Base-by-base conservation (phyloP, 2,797 vertebrate species). In the Ctenochaetus hawaiiensis region DNA sequence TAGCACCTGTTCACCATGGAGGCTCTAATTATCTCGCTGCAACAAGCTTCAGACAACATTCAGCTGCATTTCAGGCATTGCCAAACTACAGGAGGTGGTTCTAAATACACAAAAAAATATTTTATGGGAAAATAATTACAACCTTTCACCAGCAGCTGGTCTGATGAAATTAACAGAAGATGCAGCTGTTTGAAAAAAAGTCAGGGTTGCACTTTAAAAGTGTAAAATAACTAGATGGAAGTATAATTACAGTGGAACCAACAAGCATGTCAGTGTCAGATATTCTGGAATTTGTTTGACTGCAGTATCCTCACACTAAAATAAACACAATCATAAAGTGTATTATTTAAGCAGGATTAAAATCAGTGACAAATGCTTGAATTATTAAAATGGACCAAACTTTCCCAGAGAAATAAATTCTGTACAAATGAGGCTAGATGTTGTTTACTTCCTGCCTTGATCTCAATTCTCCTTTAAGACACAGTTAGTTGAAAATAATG, bases 401-500 rank as follows among this genome's bases (percentile, higher is more conserved):
- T 49, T 69, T 18, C 12, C 45, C 5, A 45, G 1, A 41, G 52
- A 64, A 64, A 49, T 47, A 72, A 75, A 77, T 45, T 7, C 37
- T 54, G 6, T 71, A 7, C 8, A 53, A 66, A 77, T 7, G 18
- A 10, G 6, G 41, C 23, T 63, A 34, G 39, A 30, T 34, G 43
- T 43, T 12, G 4, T 57, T 17, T 51, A 12, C 23, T n/a, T 10
- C 3, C 16, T 54, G 44, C 34, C 49, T 44, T 10, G 4, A 58
- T 45, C 44, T 74, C 71, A 39, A 47, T 37, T 62, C 49, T 22
- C 56, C 45, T 61, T 68, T 54, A 63, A 72, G 53, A 81, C 41
- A 51, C 72, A 52, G 44, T 34, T 63, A 41, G 61, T 59, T 65
- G 20, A 64, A 66, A 70, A 72, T 63, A 61, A 80, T 66, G 53